Conservation (phyloP, 2,113 vertebrate species). For the Puffinus mauretanicus region DNA sequence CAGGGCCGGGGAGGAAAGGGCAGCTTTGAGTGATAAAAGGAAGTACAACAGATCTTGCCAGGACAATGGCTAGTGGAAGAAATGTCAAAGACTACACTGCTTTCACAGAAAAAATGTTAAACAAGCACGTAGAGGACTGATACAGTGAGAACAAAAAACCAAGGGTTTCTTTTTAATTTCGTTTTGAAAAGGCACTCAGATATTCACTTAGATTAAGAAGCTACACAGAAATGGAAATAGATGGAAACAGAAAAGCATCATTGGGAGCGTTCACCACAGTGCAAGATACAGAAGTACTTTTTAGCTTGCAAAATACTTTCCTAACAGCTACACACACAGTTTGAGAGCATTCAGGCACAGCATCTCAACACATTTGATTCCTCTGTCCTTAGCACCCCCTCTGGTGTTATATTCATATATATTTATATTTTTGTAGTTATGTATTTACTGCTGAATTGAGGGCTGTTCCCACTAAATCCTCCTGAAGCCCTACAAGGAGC, state of each 20-base stretch:
- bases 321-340: neutral
- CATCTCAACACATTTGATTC: neutral
- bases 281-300: neutral
- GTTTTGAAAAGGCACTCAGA: neutral
- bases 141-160: accelerated
- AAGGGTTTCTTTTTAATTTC: neutral
- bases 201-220: neutral
- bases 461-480: neutral
- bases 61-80: neutral
- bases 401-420: no score
- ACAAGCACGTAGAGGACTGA: accelerated
- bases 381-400: neutral
- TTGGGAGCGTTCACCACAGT: neutral
- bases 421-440: no score
- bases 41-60: neutral
- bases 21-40: neutral
- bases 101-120: neutral
- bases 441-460: neutral
- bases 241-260: neutral
- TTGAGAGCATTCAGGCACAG: neutral
- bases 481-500: neutral
- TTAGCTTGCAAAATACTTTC: neutral
- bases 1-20: neutral
- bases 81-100: neutral
- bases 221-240: neutral